Base-by-base conservation (phyloP, 2,113 vertebrate genomes). In the Willisornis vidua region DNA sequence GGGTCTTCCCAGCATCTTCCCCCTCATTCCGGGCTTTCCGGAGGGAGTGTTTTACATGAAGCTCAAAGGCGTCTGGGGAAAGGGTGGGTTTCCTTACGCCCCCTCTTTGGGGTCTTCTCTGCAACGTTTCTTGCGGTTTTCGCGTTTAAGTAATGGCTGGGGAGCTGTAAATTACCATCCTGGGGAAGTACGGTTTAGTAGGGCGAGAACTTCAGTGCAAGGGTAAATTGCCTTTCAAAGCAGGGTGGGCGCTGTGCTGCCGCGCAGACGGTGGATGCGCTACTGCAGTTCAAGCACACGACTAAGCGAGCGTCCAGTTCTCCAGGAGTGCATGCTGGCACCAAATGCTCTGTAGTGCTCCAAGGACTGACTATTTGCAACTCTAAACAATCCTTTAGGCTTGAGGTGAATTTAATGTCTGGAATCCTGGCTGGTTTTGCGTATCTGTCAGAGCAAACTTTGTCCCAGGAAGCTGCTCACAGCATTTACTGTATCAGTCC, bases 381-480 rank as follows among this genome's bases (percentile, higher is more conserved):
- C 81, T 82, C 92, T 87, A 4, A 58, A 31, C 31, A 28, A 57
- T 12, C 22, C 39, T 77, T 66, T 49, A 31, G 51, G 26, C 74
- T 81, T 35, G 19, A 67, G 71, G 51, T 33, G 28, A 83, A 87
- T 84, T 82, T 68, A 63, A 6, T 39, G 55, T 37, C 78, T 74
- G 82, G 55, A 57, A 87, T 48, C 37, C 61, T 94, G 79, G 43
- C 45, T 91, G 43, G 33, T 84, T 92, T 70, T 89, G 48, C 59
- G 43, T 31, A 29, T 85, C n/a, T 84, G 48, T 77, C 59, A 68
- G 25, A 94, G 74, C 79, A 95, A 97, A 98, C 96, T 98, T 95
- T 59, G 82, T 87, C 94, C 61, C 54, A 51, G 79, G 57, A 83
- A 94, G 89, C 96, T 77, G 57, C 43, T 95, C 35, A 6, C 58